Conservation (phyloP, 2,797 vertebrate genomes). For the Argya squamiceps region DNA sequence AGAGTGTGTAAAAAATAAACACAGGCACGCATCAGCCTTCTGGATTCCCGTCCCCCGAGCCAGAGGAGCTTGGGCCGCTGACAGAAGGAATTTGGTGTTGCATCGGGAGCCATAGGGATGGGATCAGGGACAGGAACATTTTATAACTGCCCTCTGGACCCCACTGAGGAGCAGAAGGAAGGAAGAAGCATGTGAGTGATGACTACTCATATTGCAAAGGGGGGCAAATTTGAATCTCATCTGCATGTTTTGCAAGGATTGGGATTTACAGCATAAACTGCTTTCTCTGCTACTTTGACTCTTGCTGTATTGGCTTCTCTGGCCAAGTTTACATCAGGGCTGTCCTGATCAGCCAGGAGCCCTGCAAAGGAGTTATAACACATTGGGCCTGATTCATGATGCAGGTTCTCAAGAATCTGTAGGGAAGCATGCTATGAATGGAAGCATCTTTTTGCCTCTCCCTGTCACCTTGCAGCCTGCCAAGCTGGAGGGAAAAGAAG, state of each 20-base stretch:
- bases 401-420: not conserved
- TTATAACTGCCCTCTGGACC: conserved; percentile 28
- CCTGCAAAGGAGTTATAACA: not conserved
- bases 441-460: not conserved
- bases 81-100: conserved; percentile 39
- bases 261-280: not conserved
- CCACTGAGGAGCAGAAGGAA: not conserved
- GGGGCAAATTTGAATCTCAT: not conserved
- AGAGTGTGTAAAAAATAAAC: conserved; percentile 66
- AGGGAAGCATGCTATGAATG: not conserved
- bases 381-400: not conserved
- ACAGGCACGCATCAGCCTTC: conserved; percentile 55
- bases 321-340: not conserved
- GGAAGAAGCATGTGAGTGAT: not conserved
- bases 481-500: not conserved
- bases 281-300: not conserved
- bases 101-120: not conserved
- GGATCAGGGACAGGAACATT: conserved; percentile 1
- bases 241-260: not conserved
- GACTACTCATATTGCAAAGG: not conserved
- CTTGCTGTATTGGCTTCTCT: not conserved
- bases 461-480: not conserved
- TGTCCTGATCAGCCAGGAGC: not conserved
- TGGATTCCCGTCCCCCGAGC: not conserved
- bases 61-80: not conserved